Conservation (phyloP, 2,113 vertebrate species). For the Triplophysa dalaica region DNA sequence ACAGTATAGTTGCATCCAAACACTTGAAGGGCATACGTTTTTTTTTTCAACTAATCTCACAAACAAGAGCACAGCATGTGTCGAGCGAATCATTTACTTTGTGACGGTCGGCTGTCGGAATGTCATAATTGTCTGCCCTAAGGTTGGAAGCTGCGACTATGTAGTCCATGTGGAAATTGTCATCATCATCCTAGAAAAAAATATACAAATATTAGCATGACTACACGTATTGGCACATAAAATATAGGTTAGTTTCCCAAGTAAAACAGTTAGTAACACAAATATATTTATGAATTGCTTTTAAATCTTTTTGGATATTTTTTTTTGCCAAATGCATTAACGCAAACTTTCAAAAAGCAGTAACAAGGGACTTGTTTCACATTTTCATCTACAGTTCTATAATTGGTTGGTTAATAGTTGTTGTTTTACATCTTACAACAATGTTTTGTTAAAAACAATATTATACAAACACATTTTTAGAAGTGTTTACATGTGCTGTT, state of each 20-base stretch:
- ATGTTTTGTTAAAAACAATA: too few species aligned
- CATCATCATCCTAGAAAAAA: conserved; percentile 78
- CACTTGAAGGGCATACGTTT: not conserved
- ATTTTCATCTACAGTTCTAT: not conserved
- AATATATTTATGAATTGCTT: too few species aligned
- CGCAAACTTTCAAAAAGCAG: not conserved
- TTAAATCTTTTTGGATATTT: too few species aligned
- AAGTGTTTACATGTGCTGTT: not conserved
- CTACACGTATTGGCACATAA: not conserved
- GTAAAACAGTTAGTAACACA: too few species aligned
- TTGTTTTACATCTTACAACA: too few species aligned
- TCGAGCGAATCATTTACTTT: conserved; percentile 63
- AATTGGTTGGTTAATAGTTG: too few species aligned
- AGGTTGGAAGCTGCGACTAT: conserved; percentile 82
- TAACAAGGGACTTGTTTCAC: not conserved
- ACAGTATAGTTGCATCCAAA: too few species aligned
- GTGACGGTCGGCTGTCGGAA: conserved; percentile 72
- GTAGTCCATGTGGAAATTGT: conserved; percentile 82
- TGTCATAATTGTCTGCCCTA: conserved; percentile 84
- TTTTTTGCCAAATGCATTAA: too few species aligned
- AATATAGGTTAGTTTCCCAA: too few species aligned
- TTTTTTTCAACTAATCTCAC: not conserved
- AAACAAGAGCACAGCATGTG: conserved; percentile 8
- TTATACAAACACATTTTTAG: not conserved
- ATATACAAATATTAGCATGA: not conserved